Evolutionary conservation across 2,888 invertebrate genomes (phyloP), one percentile per base, ranked within the genome.

Genomic region (Cosmia pyralina): DNA sequence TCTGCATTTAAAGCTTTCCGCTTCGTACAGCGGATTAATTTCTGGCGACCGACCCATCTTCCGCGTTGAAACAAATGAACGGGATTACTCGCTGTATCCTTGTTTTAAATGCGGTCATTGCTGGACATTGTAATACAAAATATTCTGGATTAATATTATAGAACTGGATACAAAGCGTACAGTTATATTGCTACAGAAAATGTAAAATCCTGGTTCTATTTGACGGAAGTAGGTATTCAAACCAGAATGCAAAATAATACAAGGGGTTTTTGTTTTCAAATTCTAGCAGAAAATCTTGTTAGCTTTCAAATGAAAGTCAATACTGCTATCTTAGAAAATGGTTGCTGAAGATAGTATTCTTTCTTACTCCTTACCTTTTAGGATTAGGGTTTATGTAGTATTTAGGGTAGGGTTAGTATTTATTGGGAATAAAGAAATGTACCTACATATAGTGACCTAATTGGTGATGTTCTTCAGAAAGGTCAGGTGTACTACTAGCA

Each of bases 61-160:
- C 68, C 57, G 48, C 70, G 60, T 69, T 73, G 62, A 67, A 75
- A 83, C 75, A 84, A 84, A 84, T 75, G 75, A 75, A 69, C 22
- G 28, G 58, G 63, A 72, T 75, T 78, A 64, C 28, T 44, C 50
- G 28, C 52, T 57, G 34, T 65, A 74, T 69, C 59, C 50, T 64
- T 44, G 57, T 50, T 72, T 50, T 55, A 60, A 75, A 64, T 46
- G 52, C 50, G 52, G 58, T 59, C 66, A 60, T 67, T 57, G 63
- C 41, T 79, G 52, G 67, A 70, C 48, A 53, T 50, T 48, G 63
- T 64, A 15, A 46, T 46, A 38, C 28, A 41, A 53, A 48, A 74
- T 74, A 53, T 74, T 66, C 48, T 22, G 1, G 28, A 7, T 64
- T 55, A 73, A 68, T 68, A 60, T 22, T 68, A 60, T 22, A 11